Evolutionary conservation across 2,113 vertebrate species (phyloP).

Genomic region (Antidorcas marsupialis): DNA sequence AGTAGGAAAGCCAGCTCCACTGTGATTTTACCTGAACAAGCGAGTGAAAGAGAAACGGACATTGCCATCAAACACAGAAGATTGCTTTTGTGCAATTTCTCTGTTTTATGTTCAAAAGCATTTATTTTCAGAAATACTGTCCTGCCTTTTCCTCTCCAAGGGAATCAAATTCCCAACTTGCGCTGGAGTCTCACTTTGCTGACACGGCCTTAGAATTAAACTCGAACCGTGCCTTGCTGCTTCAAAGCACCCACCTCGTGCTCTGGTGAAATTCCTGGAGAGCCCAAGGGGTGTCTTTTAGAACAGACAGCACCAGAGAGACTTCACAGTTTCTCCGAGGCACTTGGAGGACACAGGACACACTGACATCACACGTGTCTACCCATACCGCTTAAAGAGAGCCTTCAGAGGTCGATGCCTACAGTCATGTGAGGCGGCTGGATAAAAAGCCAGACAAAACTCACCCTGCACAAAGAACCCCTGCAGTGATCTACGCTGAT

Average conservation of each 20-base stretch:
- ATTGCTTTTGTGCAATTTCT: not conserved
- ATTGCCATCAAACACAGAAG: not conserved
- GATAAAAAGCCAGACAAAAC: not conserved
- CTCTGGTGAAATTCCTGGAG: not conserved
- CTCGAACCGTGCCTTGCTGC: not conserved
- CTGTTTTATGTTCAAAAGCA: constrained; percentile 36
- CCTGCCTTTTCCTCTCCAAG: not conserved
- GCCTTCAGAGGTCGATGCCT: not conserved
- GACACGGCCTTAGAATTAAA: not conserved
- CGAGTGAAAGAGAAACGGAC: not conserved
- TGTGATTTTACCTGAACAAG: not conserved
- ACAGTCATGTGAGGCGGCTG: not conserved
- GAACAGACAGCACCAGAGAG: not conserved
- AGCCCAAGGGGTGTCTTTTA: not conserved
- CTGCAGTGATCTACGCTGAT: not conserved
- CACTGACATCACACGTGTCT: not conserved
- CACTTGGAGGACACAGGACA: accelerated
- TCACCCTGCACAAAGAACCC: not conserved
- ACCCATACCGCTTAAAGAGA: not conserved
- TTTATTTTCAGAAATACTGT: constrained; percentile 36
- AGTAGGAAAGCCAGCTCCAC: not conserved
- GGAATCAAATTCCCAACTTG: not conserved
- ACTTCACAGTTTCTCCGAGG: not conserved
- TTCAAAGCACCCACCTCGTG: not conserved
- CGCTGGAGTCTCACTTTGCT: not conserved